Evolutionary conservation across 2,888 invertebrate genomes (phyloP).

Genomic region (Polyommatus iphigenia): DNA sequence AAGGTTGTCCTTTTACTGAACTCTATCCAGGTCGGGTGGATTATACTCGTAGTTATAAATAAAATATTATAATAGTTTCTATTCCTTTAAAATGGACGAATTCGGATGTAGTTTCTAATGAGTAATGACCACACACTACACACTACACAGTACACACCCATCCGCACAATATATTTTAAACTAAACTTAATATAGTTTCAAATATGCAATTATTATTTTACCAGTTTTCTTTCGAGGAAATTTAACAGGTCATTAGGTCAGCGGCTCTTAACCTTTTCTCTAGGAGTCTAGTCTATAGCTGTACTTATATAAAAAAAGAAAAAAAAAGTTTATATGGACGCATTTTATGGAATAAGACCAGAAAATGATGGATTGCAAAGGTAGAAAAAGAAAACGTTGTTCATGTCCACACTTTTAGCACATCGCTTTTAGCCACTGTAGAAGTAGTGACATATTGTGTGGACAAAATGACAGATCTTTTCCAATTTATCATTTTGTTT

Average conservation of each 20-base stretch:
- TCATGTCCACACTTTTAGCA: too few species aligned
- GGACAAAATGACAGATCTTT: too few species aligned
- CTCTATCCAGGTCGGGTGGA: too few species aligned
- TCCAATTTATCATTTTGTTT: too few species aligned
- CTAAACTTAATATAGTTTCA: not conserved
- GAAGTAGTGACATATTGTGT: too few species aligned
- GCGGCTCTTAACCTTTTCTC: slow-evolving; percentile 17
- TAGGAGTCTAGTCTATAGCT: not conserved
- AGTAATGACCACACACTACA: not conserved
- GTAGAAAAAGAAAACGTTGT: not conserved
- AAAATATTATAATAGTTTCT: not conserved
- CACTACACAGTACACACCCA: too few species aligned
- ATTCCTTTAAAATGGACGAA: not conserved
- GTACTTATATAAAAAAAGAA: not conserved
- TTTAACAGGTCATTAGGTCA: slow-evolving; percentile 18
- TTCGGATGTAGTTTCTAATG: not conserved
- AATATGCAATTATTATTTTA: not conserved
- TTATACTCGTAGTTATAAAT: not conserved
- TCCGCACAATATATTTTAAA: not conserved
- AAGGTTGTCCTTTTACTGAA: not conserved
- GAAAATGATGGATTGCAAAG: not conserved
- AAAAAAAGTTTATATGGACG: not conserved
- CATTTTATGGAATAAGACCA: not conserved
- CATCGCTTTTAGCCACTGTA: too few species aligned
- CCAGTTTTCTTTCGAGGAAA: not conserved